Conservation (phyloP, 2,888 invertebrate species). For the Sphaerophoria taeniata region DNA sequence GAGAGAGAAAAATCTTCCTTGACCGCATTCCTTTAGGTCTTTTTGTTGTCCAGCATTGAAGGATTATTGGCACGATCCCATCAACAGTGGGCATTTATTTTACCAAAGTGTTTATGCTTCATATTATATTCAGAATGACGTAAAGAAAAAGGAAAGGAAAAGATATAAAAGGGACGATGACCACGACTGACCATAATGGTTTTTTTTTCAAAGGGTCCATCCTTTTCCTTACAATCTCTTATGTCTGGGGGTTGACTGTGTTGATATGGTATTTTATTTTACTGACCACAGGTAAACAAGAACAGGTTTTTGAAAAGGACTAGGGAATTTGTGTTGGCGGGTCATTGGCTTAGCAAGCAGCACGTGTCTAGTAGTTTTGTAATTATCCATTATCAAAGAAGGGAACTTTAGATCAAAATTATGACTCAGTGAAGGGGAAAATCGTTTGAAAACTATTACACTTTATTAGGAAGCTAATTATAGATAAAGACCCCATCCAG, state of each 20-base stretch:
- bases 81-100: constrained; percentile 37
- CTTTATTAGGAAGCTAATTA: no score
- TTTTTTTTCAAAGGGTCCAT: constrained; percentile 41
- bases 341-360: no score
- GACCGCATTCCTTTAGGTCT: constrained; percentile 46
- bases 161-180: constrained; percentile 38
- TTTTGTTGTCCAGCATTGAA: constrained; percentile 30
- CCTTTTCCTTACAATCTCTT: constrained; percentile 18
- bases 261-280: background rate
- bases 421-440: no score
- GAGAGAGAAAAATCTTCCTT: constrained; percentile 34
- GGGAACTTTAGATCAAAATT: no score
- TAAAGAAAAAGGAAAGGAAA: constrained; percentile 22
- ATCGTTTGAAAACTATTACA: no score
- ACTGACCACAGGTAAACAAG: constrained; percentile 1
- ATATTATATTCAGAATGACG: constrained; percentile 9
- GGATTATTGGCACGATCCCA: constrained; percentile 61
- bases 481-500: no score
- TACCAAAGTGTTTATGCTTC: constrained; percentile 10
- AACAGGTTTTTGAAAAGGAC: constrained; percentile 16
- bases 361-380: no score
- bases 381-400: no score
- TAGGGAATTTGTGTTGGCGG: no score
- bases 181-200: constrained; percentile 51
- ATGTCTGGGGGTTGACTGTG: background rate